Evolutionary conservation across 2,113 vertebrate genomes (phyloP).

Genomic region (Pantherophis guttatus): DNA sequence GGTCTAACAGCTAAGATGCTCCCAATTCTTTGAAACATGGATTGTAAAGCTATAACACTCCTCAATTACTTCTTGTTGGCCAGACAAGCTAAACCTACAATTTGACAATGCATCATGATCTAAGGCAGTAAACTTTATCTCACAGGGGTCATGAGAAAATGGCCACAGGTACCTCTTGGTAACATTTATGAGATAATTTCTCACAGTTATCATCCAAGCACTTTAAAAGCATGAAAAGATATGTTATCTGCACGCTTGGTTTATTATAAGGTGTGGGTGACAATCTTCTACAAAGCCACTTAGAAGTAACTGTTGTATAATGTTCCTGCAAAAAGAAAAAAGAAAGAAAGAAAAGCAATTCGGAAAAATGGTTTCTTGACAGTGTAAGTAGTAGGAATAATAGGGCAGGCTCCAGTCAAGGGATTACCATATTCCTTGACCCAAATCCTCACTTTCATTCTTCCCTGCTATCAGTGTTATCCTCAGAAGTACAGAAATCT

Average conservation of each 20-base stretch:
- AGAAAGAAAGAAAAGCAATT: constrained; percentile 56
- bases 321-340: constrained; percentile 63
- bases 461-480: constrained; percentile 1
- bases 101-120: constrained; percentile 70
- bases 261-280: constrained; percentile 71
- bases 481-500: constrained; percentile 15
- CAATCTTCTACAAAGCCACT: constrained; percentile 70
- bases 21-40: constrained; percentile 66
- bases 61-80: constrained; percentile 76
- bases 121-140: constrained; percentile 74
- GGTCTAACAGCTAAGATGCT: constrained; percentile 74
- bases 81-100: constrained; percentile 75
- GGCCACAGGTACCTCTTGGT: constrained; percentile 70
- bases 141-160: constrained; percentile 75
- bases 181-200: constrained; percentile 73
- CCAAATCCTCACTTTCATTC: constrained; percentile 33
- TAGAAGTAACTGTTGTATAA: constrained; percentile 66
- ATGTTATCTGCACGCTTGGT: constrained; percentile 69
- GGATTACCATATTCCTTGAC: constrained; percentile 60
- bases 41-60: constrained; percentile 70
- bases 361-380: constrained; percentile 71
- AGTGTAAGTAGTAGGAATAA: constrained; percentile 67
- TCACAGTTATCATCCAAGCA: constrained; percentile 77
- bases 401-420: constrained; percentile 61
- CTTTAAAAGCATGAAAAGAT: constrained; percentile 70